Conservation (phyloP, 1,140 invertebrate genomes). For the Drosophila punjabiensis region DNA sequence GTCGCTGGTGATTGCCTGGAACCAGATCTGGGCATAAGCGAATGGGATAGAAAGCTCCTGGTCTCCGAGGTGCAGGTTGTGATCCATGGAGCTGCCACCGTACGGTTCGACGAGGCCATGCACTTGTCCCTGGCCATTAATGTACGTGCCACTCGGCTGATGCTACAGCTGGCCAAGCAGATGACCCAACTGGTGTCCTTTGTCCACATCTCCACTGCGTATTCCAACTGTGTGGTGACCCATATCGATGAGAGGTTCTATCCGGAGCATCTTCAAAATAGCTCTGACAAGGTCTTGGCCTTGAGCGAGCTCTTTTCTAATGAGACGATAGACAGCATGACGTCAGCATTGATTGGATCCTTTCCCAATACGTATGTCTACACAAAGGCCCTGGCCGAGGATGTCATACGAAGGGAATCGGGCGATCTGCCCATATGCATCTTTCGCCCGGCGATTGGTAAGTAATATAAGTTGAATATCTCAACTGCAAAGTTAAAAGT, state of each 20-base stretch:
- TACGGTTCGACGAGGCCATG: slow-evolving; percentile 92
- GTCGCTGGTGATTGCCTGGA: slow-evolving; percentile 87
- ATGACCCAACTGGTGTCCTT: slow-evolving; percentile 89
- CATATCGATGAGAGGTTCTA: slow-evolving; percentile 91
- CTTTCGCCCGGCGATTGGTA: slow-evolving; percentile 90
- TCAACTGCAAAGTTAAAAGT: neutral
- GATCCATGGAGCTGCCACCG: slow-evolving; percentile 94
- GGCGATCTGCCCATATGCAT: slow-evolving; percentile 90
- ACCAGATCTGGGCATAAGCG: slow-evolving; percentile 89
- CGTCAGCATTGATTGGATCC: slow-evolving; percentile 88
- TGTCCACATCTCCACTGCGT: slow-evolving; percentile 91
- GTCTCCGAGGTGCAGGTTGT: slow-evolving; percentile 88
- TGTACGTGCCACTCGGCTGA: slow-evolving; percentile 87
- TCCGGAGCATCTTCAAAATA: slow-evolving; percentile 87
- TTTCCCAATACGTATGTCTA: slow-evolving; percentile 94
- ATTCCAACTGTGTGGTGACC: slow-evolving; percentile 88
- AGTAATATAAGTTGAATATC: slow-evolving; percentile 83
- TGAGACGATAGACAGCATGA: slow-evolving; percentile 88
- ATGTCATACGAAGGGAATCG: slow-evolving; percentile 88
- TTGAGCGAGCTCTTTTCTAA: slow-evolving; percentile 86
- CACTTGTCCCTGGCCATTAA: slow-evolving; percentile 88
- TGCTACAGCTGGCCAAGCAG: slow-evolving; percentile 87
- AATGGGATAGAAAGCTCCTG: slow-evolving; percentile 85
- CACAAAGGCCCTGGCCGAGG: slow-evolving; percentile 93
- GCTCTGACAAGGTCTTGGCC: slow-evolving; percentile 88